A percentile compares a stretch with the other conserved stretches of the same genome.
phyloP scores from a whole-genome alignment of 2,113 vertebrate species.

The Nannospalax galili region DNA sequence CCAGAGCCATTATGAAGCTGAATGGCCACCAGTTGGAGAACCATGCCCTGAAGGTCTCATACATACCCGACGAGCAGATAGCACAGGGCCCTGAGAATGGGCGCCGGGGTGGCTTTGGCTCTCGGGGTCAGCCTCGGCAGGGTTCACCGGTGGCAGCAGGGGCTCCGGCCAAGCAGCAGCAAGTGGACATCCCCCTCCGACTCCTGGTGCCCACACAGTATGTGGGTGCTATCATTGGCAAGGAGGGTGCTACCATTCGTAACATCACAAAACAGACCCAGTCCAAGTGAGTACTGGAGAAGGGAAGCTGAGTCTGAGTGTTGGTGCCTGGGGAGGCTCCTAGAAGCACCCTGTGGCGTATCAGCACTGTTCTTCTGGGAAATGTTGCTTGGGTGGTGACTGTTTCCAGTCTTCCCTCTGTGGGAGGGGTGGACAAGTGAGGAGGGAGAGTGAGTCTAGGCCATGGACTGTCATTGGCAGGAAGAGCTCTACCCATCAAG shows the following conservation, averaged over 20 bases:
- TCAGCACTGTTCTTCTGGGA: not conserved
- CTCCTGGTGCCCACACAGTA: conserved; percentile 97
- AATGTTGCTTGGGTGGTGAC: not conserved
- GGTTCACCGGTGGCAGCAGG: conserved; percentile 89
- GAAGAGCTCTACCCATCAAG: not conserved
- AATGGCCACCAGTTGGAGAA: conserved; percentile 96
- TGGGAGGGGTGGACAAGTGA: too few species aligned
- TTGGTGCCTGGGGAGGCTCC: not conserved
- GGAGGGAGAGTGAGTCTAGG: not conserved
- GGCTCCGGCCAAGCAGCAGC: conserved; percentile 91
- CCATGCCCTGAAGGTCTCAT: conserved; percentile 93
- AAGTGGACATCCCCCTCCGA: conserved; percentile 93
- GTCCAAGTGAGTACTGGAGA: conserved; percentile 92
- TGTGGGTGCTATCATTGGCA: conserved; percentile 96
- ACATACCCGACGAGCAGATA: conserved; percentile 94
- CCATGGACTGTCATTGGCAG: accelerated
- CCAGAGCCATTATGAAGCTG: conserved; percentile 96
- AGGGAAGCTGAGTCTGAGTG: not conserved
- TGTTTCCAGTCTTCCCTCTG: not conserved
- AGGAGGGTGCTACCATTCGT: conserved; percentile 96
- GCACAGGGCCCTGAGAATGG: conserved; percentile 91
- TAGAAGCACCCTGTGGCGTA: too few species aligned
- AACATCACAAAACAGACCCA: conserved; percentile 98
- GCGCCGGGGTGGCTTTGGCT: conserved; percentile 90
- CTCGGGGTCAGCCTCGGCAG: conserved; percentile 87